Evolutionary conservation across 2,888 invertebrate species (phyloP).

Genomic region (Herminia tarsipennalis): DNA sequence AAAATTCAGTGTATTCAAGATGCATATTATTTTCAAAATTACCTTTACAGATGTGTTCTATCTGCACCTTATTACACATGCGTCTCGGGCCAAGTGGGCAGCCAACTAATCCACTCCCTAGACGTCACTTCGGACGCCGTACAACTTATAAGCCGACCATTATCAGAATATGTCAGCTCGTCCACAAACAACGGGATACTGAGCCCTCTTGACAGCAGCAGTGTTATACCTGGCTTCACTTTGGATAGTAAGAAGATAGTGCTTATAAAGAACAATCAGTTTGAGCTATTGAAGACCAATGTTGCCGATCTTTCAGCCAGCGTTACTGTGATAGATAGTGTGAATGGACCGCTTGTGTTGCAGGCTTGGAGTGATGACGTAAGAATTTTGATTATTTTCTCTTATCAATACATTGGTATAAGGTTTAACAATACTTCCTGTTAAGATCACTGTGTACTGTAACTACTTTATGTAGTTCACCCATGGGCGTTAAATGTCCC

Average conservation of each 20-base stretch:
- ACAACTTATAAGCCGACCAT: constrained; percentile 76
- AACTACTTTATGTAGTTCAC: too few species aligned
- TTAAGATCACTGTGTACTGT: too few species aligned
- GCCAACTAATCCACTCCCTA: constrained; percentile 85
- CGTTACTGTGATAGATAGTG: constrained; percentile 64
- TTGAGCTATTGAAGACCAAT: constrained; percentile 54
- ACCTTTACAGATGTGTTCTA: constrained; percentile 85
- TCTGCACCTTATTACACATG: constrained; percentile 88
- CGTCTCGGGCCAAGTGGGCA: constrained; percentile 76
- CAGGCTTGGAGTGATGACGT: constrained; percentile 67
- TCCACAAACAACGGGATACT: constrained; percentile 51
- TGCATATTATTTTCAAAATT: background rate
- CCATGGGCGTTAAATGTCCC: too few species aligned
- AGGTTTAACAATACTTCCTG: background rate
- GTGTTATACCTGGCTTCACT: constrained; percentile 67
- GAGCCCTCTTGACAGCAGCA: constrained; percentile 62
- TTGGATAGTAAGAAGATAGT: constrained; percentile 70
- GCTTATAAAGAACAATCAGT: constrained; percentile 64
- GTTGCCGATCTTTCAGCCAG: constrained; percentile 62
- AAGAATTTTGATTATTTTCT: constrained; percentile 46
- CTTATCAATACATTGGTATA: background rate
- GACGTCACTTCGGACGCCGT: constrained; percentile 85
- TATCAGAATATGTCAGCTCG: constrained; percentile 60
- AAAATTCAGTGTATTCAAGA: too few species aligned
- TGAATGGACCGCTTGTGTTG: constrained; percentile 58